A percentile compares a stretch with the other conserved stretches of the same genome.
These are phyloP conservation scores for Apteryx mantelli DNA, from an alignment of 2,113 vertebrate species.

Conservation along the genomic window DNA sequence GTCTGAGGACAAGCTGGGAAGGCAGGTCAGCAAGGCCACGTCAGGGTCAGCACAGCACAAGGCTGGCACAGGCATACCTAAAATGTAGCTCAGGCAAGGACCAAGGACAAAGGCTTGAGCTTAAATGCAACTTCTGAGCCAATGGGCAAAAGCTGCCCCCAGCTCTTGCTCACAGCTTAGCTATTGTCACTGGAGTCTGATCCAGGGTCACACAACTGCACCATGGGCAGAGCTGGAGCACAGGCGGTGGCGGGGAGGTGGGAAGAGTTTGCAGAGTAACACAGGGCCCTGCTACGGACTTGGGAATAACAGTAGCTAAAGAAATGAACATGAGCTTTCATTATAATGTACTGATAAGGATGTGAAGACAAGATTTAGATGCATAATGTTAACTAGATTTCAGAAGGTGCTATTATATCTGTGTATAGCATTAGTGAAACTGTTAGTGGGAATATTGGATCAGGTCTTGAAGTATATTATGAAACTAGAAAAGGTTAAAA, in stretches of 20 bases:
- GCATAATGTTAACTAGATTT: neutral
- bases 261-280: neutral
- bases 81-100: neutral
- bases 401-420: neutral
- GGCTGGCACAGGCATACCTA: neutral
- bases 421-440: neutral
- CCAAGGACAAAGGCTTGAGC: neutral
- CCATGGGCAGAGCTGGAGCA: neutral
- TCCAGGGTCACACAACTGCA: neutral
- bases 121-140: neutral
- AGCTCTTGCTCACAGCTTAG: neutral
- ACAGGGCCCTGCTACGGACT: neutral
- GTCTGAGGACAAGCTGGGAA: neutral
- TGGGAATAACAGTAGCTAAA: neutral
- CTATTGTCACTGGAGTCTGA: neutral
- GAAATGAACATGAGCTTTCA: neutral
- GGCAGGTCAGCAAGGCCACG: neutral
- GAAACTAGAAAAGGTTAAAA: neutral
- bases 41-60: neutral
- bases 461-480: neutral
- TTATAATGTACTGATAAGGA: neutral
- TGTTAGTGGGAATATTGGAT: fast-evolving
- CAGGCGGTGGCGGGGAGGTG: fast-evolving
- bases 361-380: neutral
- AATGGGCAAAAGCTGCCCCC: neutral